Conservation (phyloP, 1,140 invertebrate species). For the Adelges cooleyi region DNA sequence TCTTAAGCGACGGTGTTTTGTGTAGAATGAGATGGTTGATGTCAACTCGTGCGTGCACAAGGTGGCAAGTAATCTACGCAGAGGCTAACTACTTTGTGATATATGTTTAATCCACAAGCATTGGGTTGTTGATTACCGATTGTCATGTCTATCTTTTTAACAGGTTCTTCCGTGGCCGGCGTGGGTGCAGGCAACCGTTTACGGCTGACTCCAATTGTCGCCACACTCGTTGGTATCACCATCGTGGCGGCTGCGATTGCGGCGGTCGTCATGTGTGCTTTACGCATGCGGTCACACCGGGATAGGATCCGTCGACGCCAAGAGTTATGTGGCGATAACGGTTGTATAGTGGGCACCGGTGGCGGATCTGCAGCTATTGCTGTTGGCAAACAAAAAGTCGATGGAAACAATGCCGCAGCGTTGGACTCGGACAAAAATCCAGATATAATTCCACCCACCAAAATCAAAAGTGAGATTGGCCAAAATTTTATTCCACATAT, state of each 20-base stretch:
- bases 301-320: background rate
- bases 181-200: conserved; percentile 49
- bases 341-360: background rate
- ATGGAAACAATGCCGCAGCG: background rate
- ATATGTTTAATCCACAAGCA: too few relatives aligned
- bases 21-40: too few relatives aligned
- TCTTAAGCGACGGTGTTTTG: too few relatives aligned
- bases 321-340: background rate
- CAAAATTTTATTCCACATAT: too few relatives aligned
- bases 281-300: conserved; percentile 45
- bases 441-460: background rate
- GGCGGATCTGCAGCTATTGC: background rate
- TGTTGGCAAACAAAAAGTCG: conserved; percentile 3
- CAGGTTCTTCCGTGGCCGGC: conserved; percentile 31
- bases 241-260: conserved; percentile 60
- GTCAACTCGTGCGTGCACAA: too few relatives aligned
- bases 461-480: conserved; percentile 8
- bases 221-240: conserved; percentile 58
- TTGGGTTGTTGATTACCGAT: too few relatives aligned
- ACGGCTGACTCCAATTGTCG: conserved; percentile 61
- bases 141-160: background rate
- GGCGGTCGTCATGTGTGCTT: conserved; percentile 54
- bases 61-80: too few relatives aligned
- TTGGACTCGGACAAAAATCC: conserved; percentile 15
- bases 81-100: too few relatives aligned